Percentiles rank a stretch among this genome's conserved stretches.
Evolutionary conservation across 2,797 vertebrate species (phyloP).

Genomic region (Muscicapa striata): DNA sequence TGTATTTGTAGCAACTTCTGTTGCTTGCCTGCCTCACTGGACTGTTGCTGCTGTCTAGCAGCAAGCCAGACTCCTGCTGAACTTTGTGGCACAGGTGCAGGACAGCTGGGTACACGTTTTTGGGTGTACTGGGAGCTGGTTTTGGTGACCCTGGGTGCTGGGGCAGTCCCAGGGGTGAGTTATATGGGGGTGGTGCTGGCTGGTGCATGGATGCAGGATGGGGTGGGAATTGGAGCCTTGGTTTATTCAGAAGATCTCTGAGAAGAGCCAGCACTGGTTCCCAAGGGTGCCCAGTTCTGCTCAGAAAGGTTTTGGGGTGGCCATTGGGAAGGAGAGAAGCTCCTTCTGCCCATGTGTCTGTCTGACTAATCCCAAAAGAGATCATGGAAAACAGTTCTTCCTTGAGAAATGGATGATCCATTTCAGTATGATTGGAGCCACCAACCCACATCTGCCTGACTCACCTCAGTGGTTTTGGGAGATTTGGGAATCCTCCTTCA

Average conservation of each 20-base stretch:
- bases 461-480: not conserved
- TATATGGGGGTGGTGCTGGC: not conserved
- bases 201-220: not conserved
- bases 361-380: not conserved
- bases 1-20: not conserved
- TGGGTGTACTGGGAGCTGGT: not conserved
- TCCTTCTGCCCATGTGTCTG: not conserved
- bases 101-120: not conserved
- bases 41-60: not conserved
- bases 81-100: not conserved
- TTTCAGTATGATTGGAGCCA: not conserved
- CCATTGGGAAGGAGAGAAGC: not conserved
- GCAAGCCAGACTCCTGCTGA: not conserved
- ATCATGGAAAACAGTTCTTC: not conserved
- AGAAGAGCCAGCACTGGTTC: not conserved
- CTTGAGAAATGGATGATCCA: not conserved
- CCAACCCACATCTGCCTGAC: not conserved
- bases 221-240: not conserved
- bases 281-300: not conserved
- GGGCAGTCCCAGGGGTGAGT: not conserved
- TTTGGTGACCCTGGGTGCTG: not conserved
- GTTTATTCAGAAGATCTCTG: not conserved
- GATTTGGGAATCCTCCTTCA: accelerated
- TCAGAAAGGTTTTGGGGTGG: not conserved
- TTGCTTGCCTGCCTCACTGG: not conserved